Evolutionary conservation across 2,888 invertebrate genomes (phyloP).

Genomic region (Seladonia tumulorum): DNA sequence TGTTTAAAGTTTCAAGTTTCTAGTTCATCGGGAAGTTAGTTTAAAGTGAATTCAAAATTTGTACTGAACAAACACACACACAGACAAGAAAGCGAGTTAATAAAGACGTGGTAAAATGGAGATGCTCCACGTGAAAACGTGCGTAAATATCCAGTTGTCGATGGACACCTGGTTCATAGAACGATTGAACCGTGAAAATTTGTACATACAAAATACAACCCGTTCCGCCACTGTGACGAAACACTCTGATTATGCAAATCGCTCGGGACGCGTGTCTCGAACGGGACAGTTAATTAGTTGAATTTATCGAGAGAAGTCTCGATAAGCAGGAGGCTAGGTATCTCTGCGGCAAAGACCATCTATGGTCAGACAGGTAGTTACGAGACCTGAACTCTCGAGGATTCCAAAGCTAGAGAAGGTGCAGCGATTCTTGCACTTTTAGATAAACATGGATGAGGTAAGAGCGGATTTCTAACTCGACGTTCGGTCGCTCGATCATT

Average conservation of each 20-base stretch:
- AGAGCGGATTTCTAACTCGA: conserved; percentile 33
- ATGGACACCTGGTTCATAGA: too few species aligned
- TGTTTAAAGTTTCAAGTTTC: too few species aligned
- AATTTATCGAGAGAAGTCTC: conserved; percentile 39
- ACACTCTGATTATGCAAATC: not conserved
- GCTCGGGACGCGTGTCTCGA: conserved; percentile 15
- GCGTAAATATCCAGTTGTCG: too few species aligned
- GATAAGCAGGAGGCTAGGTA: conserved; percentile 19
- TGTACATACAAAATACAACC: not conserved
- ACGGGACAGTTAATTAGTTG: conserved; percentile 40
- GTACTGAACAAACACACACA: too few species aligned
- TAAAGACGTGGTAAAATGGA: too few species aligned
- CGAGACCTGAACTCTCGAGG: conserved; percentile 41
- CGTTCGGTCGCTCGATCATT: not conserved
- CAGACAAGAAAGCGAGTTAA: too few species aligned
- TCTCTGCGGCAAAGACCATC: conserved; percentile 30
- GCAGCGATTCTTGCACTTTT: conserved; percentile 30
- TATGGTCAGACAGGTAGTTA: conserved; percentile 45
- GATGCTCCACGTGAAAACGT: too few species aligned
- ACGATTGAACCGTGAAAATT: not conserved
- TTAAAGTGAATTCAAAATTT: too few species aligned
- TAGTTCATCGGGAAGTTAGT: too few species aligned
- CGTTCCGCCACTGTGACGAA: not conserved
- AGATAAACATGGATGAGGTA: conserved; percentile 28
- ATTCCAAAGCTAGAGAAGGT: conserved; percentile 36